Evolutionary conservation across 1,140 invertebrate genomes (phyloP).

Genomic region (Leptopilina boulardi): DNA sequence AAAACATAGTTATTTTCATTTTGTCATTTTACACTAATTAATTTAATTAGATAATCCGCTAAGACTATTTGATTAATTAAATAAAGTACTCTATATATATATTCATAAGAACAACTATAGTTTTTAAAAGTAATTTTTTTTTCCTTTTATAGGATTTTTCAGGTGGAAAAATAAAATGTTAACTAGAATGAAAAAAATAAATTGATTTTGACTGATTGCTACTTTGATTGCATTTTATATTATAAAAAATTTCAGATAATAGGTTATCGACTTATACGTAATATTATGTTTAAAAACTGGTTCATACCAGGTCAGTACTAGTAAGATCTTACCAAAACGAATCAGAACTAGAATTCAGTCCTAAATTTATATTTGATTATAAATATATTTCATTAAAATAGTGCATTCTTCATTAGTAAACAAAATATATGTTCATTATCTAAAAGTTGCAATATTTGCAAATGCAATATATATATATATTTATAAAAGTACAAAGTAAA

Average conservation of each 20-base stretch:
- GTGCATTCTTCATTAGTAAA: background rate
- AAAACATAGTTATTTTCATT: too few species aligned
- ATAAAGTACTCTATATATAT: too few species aligned
- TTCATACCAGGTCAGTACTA: constrained; percentile 17
- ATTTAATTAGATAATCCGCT: too few species aligned
- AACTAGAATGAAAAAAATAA: background rate
- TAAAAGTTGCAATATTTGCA: background rate
- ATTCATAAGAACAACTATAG: too few species aligned
- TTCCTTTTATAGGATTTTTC: too few species aligned
- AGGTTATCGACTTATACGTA: constrained; percentile 1
- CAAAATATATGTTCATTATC: background rate
- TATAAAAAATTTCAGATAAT: constrained; percentile 22
- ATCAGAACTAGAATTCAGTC: background rate
- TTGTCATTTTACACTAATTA: too few species aligned
- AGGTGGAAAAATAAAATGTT: too few species aligned
- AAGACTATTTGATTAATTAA: too few species aligned
- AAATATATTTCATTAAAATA: background rate
- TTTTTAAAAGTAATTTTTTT: too few species aligned
- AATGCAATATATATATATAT: too few species aligned
- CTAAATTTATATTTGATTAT: background rate
- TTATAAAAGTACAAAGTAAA: background rate
- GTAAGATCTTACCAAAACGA: constrained; percentile 8
- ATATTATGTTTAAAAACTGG: constrained; percentile 11
- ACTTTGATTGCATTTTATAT: background rate
- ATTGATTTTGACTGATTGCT: background rate